Percentiles rank a stretch among this genome's conserved stretches.
Conservation (phyloP, 2,113 vertebrate genomes). For the Xyrauchen texanus region DNA sequence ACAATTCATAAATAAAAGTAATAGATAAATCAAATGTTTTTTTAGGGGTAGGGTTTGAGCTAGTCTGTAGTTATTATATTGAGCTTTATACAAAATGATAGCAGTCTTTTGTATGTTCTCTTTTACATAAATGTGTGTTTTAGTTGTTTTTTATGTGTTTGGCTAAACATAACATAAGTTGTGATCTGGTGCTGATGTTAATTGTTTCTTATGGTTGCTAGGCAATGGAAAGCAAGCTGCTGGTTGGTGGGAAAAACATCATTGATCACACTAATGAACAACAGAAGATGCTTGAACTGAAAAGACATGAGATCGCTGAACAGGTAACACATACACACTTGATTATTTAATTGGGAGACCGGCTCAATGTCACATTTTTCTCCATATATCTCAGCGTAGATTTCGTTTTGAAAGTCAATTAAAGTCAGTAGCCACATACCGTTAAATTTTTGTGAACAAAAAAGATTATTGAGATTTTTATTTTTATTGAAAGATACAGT, state of each 20-base stretch:
- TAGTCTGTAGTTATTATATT: not conserved
- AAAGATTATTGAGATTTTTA: too few relatives aligned
- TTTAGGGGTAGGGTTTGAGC: not conserved
- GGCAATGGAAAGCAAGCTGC: slow-evolving; percentile 90
- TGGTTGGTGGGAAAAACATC: slow-evolving; percentile 87
- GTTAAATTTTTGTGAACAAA: too few relatives aligned
- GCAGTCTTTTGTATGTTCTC: not conserved
- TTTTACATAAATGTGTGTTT: too few relatives aligned
- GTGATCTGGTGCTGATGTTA: slow-evolving; percentile 25
- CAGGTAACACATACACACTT: slow-evolving; percentile 40
- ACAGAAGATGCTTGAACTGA: slow-evolving; percentile 88
- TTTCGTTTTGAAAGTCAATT: too few relatives aligned
- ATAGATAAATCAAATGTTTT: not conserved
- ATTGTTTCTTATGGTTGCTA: slow-evolving; percentile 28
- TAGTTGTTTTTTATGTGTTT: too few relatives aligned
- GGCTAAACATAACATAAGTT: not conserved
- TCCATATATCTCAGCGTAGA: too few relatives aligned
- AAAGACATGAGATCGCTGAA: slow-evolving; percentile 81
- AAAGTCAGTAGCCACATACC: too few relatives aligned
- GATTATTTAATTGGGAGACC: too few relatives aligned
- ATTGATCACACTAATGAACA: slow-evolving; percentile 90
- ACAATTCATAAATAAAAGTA: too few relatives aligned
- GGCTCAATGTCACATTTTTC: too few relatives aligned
- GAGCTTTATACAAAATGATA: not conserved
- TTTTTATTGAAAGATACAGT: too few relatives aligned